These are phyloP conservation scores for Lepidurus apus DNA, from an alignment of 1,140 invertebrate species.

Conservation along the genomic window DNA sequence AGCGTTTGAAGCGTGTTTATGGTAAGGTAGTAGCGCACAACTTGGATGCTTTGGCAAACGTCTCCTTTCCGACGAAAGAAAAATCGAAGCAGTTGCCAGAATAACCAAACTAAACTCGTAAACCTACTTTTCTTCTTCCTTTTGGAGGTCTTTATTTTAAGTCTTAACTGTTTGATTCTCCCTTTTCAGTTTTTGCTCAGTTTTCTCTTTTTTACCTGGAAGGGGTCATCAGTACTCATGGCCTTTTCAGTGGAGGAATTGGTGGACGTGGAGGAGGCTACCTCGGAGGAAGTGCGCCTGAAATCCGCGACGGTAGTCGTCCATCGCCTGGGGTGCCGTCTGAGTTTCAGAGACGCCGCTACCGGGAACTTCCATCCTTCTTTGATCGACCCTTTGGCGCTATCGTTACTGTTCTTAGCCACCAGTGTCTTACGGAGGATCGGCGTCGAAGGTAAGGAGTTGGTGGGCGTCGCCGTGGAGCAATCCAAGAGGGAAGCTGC, in stretches of 20 bases:
- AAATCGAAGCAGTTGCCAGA: neutral
- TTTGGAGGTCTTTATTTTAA: neutral
- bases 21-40: neutral
- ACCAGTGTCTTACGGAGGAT: neutral
- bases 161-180: no score
- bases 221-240: neutral
- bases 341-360: neutral
- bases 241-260: conserved; percentile 25
- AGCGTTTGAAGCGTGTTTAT: neutral
- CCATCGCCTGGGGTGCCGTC: neutral
- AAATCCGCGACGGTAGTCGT: neutral
- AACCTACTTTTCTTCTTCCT: no score
- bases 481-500: neutral
- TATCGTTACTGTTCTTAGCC: neutral
- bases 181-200: no score
- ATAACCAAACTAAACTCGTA: no score
- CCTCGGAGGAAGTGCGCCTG: neutral
- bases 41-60: no score
- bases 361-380: neutral
- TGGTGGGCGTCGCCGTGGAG: neutral
- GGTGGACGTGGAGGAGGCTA: neutral
- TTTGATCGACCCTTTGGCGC: neutral
- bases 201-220: neutral
- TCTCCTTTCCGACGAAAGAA: no score
- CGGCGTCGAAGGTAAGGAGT: neutral